A percentile compares a stretch with the other conserved stretches of the same genome.
Evolutionary conservation across 2,797 vertebrate genomes (phyloP).

Genomic region (Tokudaia tokunoshimensis): DNA sequence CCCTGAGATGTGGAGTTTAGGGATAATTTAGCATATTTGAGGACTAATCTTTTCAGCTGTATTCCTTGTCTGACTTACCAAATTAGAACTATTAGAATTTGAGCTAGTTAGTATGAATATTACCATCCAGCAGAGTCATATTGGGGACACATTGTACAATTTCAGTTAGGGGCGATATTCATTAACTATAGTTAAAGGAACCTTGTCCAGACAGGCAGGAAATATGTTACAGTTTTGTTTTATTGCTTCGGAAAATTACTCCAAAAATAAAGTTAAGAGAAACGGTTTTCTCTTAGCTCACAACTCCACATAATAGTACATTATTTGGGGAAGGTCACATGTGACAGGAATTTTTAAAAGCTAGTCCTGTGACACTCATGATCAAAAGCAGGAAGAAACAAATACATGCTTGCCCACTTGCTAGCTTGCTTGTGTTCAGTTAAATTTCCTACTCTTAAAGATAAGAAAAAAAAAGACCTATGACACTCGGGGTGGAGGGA

Average conservation of each 20-base stretch:
- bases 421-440: not conserved
- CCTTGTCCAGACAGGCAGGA: not conserved
- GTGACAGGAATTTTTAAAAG: not conserved
- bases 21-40: not conserved
- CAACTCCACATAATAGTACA: not conserved
- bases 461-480: not conserved
- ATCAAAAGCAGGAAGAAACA: not conserved
- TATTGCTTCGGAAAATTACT: not conserved
- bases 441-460: not conserved
- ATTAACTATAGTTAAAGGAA: not conserved
- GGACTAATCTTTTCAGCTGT: not conserved
- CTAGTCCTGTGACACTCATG: too few relatives aligned
- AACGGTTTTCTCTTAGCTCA: not conserved
- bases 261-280: not conserved
- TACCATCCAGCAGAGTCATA: not conserved
- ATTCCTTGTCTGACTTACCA: not conserved
- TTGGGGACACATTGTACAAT: not conserved
- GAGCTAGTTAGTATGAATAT: not conserved
- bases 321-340: not conserved
- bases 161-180: not conserved
- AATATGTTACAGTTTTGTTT: not conserved
- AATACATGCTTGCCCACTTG: not conserved
- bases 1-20: not conserved
- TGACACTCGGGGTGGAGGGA: not conserved
- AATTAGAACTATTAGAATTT: not conserved